Evolutionary conservation across 2,888 invertebrate genomes (phyloP).

Genomic region (Apamea epomidion): DNA sequence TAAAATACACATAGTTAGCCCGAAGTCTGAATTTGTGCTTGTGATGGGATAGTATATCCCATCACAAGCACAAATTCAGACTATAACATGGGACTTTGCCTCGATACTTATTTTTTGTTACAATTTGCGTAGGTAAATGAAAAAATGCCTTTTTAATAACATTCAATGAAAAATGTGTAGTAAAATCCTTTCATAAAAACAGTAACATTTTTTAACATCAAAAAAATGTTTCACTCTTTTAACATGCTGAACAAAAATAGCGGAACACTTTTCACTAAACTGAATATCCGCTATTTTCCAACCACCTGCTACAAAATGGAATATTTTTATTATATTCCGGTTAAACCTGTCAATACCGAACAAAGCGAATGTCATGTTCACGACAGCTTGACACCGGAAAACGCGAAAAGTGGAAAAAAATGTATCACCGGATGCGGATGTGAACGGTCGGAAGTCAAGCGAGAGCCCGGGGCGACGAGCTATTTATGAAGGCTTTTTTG

Average conservation of each 20-base stretch:
- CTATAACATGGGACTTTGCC: no score
- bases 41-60: no score
- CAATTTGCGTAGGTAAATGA: not conserved
- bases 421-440: slow-evolving; percentile 69
- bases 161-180: not conserved
- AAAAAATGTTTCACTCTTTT: not conserved
- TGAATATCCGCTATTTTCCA: slow-evolving; percentile 15
- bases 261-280: not conserved
- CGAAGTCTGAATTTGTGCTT: no score
- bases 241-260: not conserved
- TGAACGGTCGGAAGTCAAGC: slow-evolving; percentile 69
- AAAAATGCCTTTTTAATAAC: not conserved
- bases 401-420: slow-evolving; percentile 74
- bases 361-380: slow-evolving; percentile 66
- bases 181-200: not conserved
- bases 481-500: not conserved
- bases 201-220: not conserved
- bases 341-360: slow-evolving; percentile 42
- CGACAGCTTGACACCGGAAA: slow-evolving; percentile 69
- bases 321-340: slow-evolving; percentile 32
- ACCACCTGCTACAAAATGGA: slow-evolving; percentile 21
- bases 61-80: no score
- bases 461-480: slow-evolving; percentile 62
- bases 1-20: no score
- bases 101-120: not conserved